A percentile compares a stretch with the other conserved stretches of the same genome.
Evolutionary conservation across 2,113 vertebrate genomes (phyloP).

Genomic region (Silurus meridionalis): DNA sequence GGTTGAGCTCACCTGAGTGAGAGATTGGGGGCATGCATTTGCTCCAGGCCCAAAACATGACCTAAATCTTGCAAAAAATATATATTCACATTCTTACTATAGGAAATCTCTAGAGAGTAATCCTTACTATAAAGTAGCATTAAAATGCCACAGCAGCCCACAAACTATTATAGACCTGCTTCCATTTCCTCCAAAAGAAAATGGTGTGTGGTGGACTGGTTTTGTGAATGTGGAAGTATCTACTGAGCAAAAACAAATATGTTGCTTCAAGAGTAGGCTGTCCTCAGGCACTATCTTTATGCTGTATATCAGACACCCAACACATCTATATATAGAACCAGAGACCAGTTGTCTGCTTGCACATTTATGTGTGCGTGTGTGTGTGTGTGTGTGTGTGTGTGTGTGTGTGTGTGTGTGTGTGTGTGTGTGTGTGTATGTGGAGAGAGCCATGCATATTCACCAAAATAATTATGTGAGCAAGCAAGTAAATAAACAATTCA

Average conservation of each 20-base stretch:
- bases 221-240: conserved; percentile 2
- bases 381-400: not conserved
- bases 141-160: not conserved
- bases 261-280: conserved; percentile 13
- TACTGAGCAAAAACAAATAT: conserved; percentile 17
- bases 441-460: not conserved
- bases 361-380: conserved; percentile 7
- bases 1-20: conserved; percentile 43
- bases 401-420: not conserved
- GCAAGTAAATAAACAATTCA: not conserved
- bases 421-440: not conserved
- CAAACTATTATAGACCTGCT: not conserved
- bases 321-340: conserved; percentile 51
- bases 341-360: conserved; percentile 30
- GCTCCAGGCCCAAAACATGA: conserved; percentile 32
- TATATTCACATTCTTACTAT: not conserved
- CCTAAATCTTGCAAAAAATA: conserved; percentile 28
- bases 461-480: not conserved
- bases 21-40: conserved; percentile 51
- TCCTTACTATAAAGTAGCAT: not conserved
- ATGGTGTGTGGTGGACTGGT: not conserved
- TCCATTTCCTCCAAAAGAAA: not conserved
- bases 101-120: not conserved
- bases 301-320: conserved; percentile 50
- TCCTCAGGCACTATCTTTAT: conserved; percentile 27